Evolutionary conservation across 1,140 invertebrate species (phyloP).

Genomic region (Cylas formicarius): DNA sequence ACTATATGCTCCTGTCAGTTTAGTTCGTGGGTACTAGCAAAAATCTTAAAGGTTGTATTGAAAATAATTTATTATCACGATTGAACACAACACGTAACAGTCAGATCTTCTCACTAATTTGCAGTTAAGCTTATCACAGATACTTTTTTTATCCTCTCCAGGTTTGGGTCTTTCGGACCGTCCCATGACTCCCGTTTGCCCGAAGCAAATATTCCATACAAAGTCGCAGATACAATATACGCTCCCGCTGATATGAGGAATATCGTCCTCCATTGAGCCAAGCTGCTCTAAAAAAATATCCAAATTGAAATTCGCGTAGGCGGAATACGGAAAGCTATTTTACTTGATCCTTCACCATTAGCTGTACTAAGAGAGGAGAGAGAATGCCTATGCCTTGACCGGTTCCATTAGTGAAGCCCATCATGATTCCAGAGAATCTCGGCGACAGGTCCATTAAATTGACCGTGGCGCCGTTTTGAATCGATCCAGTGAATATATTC

Average conservation of each 20-base stretch:
- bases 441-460: constrained; percentile 18
- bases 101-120: too few relatives aligned
- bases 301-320: background rate
- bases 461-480: constrained; percentile 8
- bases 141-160: background rate
- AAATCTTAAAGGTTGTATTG: too few relatives aligned
- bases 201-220: constrained; percentile 46
- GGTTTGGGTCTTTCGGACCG: constrained; percentile 19
- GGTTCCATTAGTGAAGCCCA: constrained; percentile 8
- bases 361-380: constrained; percentile 14
- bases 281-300: constrained; percentile 8
- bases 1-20: too few relatives aligned
- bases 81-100: too few relatives aligned
- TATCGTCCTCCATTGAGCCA: constrained; percentile 46
- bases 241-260: constrained; percentile 50
- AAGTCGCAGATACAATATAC: constrained; percentile 43
- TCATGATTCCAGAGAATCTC: constrained; percentile 17
- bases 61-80: too few relatives aligned
- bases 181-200: constrained; percentile 44
- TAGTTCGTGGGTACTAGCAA: too few relatives aligned
- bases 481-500: background rate
- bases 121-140: too few relatives aligned
- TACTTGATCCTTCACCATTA: constrained; percentile 15
- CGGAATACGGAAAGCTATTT: background rate
- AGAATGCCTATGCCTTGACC: constrained; percentile 6